These are phyloP conservation scores for Neocrepidodera transversa DNA, from an alignment of 2,888 invertebrate genomes.

Conservation along the genomic window DNA sequence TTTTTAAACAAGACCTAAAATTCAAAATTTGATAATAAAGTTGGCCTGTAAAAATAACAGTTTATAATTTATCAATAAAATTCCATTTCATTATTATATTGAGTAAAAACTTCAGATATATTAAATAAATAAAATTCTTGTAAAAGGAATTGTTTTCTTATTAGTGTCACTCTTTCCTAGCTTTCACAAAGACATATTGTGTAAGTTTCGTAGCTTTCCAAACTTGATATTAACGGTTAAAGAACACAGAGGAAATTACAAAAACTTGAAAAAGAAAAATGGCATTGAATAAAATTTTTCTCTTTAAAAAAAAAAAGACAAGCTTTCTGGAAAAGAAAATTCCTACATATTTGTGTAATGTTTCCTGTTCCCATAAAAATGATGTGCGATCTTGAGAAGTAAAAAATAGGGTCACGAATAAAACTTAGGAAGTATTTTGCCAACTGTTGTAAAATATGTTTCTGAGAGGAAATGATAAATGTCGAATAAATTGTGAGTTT, in stretches of 20 bases:
- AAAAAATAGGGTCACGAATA: slow-evolving; percentile 35
- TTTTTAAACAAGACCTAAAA: no score
- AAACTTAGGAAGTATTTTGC: slow-evolving; percentile 40
- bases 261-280: slow-evolving; percentile 12
- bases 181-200: not conserved
- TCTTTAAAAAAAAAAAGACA: slow-evolving; percentile 3
- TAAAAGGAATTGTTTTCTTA: no score
- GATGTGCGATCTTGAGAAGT: slow-evolving; percentile 31
- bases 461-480: slow-evolving; percentile 37
- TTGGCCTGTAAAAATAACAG: no score
- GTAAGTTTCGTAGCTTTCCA: not conserved
- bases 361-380: slow-evolving; percentile 35
- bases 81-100: no score
- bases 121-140: no score
- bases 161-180: no score
- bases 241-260: slow-evolving; percentile 6
- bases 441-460: slow-evolving; percentile 40
- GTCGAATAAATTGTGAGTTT: slow-evolving; percentile 37
- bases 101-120: no score
- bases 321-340: slow-evolving; percentile 20
- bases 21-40: no score
- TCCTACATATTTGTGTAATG: slow-evolving; percentile 37
- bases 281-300: slow-evolving; percentile 21
- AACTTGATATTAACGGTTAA: not conserved
- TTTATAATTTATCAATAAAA: no score